phyloP scores from a whole-genome alignment of 2,113 vertebrate species.

The Orthochromis malagaraziensis region DNA sequence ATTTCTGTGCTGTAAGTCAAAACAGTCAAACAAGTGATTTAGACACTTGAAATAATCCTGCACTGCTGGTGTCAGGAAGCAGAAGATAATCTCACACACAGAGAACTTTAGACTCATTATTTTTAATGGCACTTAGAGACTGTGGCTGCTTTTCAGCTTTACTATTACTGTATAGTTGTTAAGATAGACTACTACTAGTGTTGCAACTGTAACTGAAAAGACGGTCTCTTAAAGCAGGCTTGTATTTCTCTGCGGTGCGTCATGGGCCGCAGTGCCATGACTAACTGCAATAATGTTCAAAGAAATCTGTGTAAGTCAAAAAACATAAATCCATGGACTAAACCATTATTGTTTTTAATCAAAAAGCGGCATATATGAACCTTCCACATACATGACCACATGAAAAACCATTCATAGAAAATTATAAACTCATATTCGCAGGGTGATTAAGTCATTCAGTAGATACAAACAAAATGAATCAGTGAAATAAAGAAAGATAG shows the following conservation, averaged over 20 bases:
- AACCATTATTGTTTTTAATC: neutral
- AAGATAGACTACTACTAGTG: neutral
- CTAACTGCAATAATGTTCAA: neutral
- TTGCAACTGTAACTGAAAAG: neutral
- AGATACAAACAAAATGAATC: neutral
- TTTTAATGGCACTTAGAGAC: neutral
- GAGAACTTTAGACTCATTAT: neutral
- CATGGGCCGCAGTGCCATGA: neutral
- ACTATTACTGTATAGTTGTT: rapidly evolving
- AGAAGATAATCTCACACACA: neutral
- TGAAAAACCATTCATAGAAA: neutral
- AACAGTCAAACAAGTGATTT: neutral
- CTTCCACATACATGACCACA: neutral
- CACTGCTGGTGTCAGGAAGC: neutral
- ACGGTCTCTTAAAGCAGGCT: neutral
- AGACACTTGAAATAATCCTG: neutral
- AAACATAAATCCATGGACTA: neutral
- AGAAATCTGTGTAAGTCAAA: rapidly evolving
- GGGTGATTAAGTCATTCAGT: neutral
- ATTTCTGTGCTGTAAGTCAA: neutral
- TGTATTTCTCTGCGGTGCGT: neutral
- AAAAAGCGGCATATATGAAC: neutral
- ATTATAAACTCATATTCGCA: rapidly evolving
- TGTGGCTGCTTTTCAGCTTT: neutral
- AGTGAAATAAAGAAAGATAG: neutral